Evolutionary conservation across 2,888 invertebrate genomes (phyloP).

Genomic region (Pheosia gnoma): DNA sequence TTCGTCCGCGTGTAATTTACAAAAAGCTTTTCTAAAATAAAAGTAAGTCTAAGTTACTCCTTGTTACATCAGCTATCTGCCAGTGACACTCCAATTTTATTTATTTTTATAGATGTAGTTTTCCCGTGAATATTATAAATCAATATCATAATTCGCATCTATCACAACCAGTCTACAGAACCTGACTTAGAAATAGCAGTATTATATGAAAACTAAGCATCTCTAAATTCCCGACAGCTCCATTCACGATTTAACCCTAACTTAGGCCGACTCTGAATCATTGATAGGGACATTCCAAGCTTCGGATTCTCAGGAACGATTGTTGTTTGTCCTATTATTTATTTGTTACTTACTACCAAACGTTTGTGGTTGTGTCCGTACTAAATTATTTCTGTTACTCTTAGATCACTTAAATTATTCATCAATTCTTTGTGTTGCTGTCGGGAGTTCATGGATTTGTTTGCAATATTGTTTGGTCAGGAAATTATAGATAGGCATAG

Average conservation of each 20-base stretch:
- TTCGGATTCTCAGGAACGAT: background rate
- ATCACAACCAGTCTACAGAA: background rate
- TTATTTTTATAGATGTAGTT: no score
- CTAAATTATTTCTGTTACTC: constrained; percentile 1
- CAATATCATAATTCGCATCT: background rate
- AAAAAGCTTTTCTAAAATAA: no score
- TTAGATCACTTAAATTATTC: background rate
- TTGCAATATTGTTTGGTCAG: background rate
- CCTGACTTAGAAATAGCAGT: background rate
- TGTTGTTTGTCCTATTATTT: constrained; percentile 4
- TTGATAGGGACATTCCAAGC: constrained; percentile 2
- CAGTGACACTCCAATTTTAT: no score
- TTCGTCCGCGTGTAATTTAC: no score
- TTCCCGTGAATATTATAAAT: no score
- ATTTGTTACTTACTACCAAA: background rate
- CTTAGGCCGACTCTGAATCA: constrained; percentile 8
- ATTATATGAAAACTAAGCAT: background rate
- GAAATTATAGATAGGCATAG: background rate
- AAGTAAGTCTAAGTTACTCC: no score
- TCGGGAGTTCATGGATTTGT: no score
- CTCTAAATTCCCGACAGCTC: background rate
- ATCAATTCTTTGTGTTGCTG: background rate
- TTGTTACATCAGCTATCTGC: no score
- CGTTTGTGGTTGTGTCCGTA: background rate
- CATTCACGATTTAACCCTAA: constrained; percentile 6